Conservation (phyloP, 2,113 vertebrate genomes). For the Lepus americanus region DNA sequence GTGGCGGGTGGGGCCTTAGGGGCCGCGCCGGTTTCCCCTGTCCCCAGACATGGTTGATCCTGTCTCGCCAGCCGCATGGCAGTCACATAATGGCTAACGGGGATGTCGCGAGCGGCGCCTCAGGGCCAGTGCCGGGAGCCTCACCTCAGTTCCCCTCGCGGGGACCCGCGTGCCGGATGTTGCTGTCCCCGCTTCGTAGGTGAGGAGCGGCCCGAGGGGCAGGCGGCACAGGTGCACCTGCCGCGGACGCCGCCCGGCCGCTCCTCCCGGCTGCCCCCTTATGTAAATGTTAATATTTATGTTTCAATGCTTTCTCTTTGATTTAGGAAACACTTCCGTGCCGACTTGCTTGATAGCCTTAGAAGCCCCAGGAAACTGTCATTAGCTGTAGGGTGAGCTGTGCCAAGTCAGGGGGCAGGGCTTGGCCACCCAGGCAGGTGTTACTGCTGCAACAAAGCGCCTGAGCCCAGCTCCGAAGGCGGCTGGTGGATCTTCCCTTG, state of each 20-base stretch:
- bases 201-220: neutral
- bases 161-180: neutral
- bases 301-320: neutral
- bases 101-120: neutral
- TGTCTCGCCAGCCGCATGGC: neutral
- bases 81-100: neutral
- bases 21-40: neutral
- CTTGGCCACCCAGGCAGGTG: neutral
- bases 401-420: neutral
- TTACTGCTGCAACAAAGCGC: neutral
- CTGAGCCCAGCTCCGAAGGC: neutral
- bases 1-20: neutral
- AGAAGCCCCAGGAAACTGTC: neutral
- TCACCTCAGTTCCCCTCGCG: conserved; percentile 1
- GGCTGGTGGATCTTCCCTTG: neutral
- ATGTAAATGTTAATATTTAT: neutral
- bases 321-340: neutral
- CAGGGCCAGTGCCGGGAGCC: neutral
- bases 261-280: neutral
- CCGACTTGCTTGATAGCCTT: neutral
- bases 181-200: neutral
- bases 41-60: neutral
- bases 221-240: neutral
- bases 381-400: too few species aligned
- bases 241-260: rapidly evolving